These are phyloP conservation scores for Drosophila littoralis DNA, from an alignment of 1,140 invertebrate genomes.

Conservation along the genomic window DNA sequence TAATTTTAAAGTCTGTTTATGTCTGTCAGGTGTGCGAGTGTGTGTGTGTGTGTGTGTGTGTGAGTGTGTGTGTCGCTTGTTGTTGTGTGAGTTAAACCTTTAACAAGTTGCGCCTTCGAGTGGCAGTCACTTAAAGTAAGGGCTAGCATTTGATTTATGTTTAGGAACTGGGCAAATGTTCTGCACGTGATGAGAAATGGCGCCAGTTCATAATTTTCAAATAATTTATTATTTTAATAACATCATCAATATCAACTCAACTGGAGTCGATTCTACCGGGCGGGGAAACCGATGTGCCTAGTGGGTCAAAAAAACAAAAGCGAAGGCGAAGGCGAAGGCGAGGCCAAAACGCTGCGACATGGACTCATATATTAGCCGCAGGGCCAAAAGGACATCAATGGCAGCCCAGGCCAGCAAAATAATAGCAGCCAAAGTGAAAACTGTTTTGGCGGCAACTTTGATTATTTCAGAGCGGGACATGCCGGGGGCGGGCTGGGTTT, in stretches of 20 bases:
- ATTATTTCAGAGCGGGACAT: constrained; percentile 42
- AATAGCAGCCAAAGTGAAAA: constrained; percentile 80
- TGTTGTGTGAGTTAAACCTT: constrained; percentile 2
- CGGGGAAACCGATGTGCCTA: constrained; percentile 50
- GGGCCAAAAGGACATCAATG: constrained; percentile 68
- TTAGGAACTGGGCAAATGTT: constrained; percentile 26
- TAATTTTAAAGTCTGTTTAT: constrained; percentile 61
- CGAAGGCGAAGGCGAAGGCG: constrained; percentile 47
- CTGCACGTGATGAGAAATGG: constrained; percentile 75
- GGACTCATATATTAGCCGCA: constrained; percentile 79
- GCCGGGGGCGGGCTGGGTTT: constrained; percentile 1
- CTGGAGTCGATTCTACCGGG: constrained; percentile 30
- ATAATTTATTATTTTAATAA: constrained; percentile 84
- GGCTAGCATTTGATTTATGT: constrained; percentile 67
- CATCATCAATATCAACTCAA: constrained; percentile 82
- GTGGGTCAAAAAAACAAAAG: constrained; percentile 58
- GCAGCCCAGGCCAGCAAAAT: constrained; percentile 65
- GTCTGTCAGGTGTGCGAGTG: constrained; percentile 11
- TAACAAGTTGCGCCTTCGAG: constrained; percentile 26
- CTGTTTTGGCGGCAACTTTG: constrained; percentile 80
- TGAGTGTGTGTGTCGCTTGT: constrained; percentile 5
- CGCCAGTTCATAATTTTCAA: constrained; percentile 82
- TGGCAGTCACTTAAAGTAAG: constrained; percentile 29
- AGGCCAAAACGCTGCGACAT: constrained; percentile 66
- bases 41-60: not conserved